Percentiles rank a stretch among this genome's conserved stretches.
phyloP scores from a whole-genome alignment of 2,113 vertebrate species.

The Alethe diademata region DNA sequence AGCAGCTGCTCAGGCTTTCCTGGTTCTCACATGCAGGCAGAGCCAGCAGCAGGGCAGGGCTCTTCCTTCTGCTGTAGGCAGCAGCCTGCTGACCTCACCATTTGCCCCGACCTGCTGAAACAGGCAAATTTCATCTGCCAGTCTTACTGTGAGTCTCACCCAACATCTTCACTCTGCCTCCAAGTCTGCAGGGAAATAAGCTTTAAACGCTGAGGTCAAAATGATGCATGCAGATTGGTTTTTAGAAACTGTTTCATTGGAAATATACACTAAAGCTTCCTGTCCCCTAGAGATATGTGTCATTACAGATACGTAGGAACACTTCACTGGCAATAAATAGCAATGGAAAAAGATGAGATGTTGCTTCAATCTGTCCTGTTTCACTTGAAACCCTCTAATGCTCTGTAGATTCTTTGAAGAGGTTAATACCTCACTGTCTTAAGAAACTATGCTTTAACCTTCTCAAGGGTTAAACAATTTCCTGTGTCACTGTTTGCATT shows the following conservation, averaged over 20 bases:
- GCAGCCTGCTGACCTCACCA: background rate
- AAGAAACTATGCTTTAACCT: background rate
- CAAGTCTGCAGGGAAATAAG: background rate
- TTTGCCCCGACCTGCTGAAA: background rate
- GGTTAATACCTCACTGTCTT: background rate
- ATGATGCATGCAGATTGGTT: background rate
- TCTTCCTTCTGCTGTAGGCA: background rate
- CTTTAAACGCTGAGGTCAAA: background rate
- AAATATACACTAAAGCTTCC: background rate
- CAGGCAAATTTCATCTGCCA: background rate
- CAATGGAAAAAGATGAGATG: background rate
- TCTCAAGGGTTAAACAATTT: background rate
- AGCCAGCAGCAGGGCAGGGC: background rate
- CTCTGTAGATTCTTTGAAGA: background rate
- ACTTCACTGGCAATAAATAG: background rate
- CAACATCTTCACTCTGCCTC: background rate
- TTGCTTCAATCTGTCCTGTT: background rate
- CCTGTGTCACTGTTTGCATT: background rate
- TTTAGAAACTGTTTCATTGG: background rate
- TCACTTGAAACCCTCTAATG: background rate
- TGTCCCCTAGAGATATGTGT: background rate
- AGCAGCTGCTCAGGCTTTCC: background rate
- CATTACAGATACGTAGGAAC: background rate
- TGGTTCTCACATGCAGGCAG: background rate
- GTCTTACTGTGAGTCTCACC: rapidly evolving